These are phyloP conservation scores for Trichonephila clavipes DNA, from an alignment of 1,140 invertebrate genomes.

Conservation along the genomic window DNA sequence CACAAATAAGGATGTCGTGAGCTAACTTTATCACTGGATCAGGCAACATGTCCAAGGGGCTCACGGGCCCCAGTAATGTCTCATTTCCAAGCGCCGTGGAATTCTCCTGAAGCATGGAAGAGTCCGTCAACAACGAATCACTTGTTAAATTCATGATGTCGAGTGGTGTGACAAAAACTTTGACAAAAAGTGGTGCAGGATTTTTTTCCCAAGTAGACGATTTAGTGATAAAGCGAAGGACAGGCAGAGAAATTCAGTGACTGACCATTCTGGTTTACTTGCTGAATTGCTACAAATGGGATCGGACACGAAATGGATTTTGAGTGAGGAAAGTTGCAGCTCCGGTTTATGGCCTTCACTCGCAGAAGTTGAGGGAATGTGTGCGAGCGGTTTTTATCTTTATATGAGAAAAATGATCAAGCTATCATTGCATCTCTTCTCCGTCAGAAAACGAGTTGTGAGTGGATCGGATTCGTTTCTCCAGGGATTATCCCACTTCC, in stretches of 20 bases:
- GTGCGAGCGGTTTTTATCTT: conserved; percentile 1
- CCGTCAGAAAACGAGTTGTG: conserved; percentile 40
- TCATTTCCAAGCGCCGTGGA: conserved; percentile 10
- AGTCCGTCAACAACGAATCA: conserved; percentile 46
- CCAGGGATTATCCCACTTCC: conserved; percentile 31
- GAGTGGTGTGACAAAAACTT: neutral
- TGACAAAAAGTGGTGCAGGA: conserved; percentile 7
- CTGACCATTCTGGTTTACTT: conserved; percentile 45
- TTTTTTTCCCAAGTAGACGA: neutral
- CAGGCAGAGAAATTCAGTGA: conserved; percentile 36
- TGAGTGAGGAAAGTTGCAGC: conserved; percentile 59
- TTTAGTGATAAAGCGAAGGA: neutral
- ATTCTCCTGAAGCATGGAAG: conserved; percentile 29
- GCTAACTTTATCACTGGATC: conserved; percentile 76
- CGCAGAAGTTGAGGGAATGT: neutral
- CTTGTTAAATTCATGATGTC: conserved; percentile 58
- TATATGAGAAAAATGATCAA: conserved; percentile 1
- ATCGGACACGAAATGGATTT: neutral
- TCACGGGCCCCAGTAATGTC: neutral
- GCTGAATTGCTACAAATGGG: conserved; percentile 28
- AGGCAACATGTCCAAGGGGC: conserved; percentile 15
- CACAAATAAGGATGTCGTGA: conserved; percentile 78
- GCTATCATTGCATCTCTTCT: conserved; percentile 42
- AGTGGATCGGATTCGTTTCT: neutral
- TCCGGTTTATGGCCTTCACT: conserved; percentile 67